Percentiles rank a stretch among this genome's conserved stretches.
phyloP scores from a whole-genome alignment of 2,888 invertebrate genomes.

The Eristalis arbustorum region DNA sequence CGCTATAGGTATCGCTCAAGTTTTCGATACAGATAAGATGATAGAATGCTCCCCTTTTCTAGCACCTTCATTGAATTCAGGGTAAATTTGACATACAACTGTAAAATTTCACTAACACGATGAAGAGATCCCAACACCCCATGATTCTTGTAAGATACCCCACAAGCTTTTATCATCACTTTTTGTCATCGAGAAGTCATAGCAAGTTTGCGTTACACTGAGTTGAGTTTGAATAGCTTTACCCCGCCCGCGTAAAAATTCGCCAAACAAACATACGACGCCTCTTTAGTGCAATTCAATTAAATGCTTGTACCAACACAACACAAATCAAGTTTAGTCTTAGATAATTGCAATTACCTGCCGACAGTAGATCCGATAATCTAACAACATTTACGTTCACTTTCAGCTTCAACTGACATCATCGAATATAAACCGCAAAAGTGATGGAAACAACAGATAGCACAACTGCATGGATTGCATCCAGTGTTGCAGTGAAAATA shows the following conservation, averaged over 20 bases:
- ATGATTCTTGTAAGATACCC: not conserved
- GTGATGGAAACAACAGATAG: slow-evolving; percentile 84
- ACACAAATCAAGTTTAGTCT: not conserved
- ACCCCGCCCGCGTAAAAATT: not conserved
- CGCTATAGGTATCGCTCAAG: too few species aligned
- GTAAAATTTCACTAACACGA: not conserved
- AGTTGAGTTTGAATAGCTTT: not conserved
- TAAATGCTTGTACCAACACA: not conserved
- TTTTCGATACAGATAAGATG: too few species aligned
- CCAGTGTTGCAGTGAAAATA: slow-evolving; percentile 84
- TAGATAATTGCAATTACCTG: not conserved
- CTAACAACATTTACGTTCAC: not conserved
- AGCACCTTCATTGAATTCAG: too few species aligned
- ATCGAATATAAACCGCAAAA: slow-evolving; percentile 78
- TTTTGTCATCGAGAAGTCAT: not conserved
- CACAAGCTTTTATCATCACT: not conserved
- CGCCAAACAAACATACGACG: not conserved
- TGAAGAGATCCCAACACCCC: not conserved
- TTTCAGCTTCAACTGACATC: slow-evolving; percentile 78
- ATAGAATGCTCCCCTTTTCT: too few species aligned
- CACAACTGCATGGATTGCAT: slow-evolving; percentile 87
- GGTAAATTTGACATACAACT: too few species aligned
- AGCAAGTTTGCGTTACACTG: not conserved
- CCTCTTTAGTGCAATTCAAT: not conserved
- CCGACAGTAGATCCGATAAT: not conserved